A percentile compares a stretch with the other conserved stretches of the same genome.
These are phyloP conservation scores for Papilio machaon DNA, from an alignment of 1,140 invertebrate species.

Conservation along the genomic window DNA sequence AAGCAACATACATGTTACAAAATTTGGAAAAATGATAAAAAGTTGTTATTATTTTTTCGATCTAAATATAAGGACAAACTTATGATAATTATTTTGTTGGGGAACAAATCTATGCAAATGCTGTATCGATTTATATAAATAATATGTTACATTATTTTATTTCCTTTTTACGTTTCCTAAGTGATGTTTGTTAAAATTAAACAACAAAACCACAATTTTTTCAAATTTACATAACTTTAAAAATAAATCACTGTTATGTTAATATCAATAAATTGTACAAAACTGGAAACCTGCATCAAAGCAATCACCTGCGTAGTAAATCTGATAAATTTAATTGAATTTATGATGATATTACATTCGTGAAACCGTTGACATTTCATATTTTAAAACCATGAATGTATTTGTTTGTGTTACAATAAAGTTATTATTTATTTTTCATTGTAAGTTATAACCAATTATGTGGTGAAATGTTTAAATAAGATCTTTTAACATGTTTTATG, in stretches of 20 bases:
- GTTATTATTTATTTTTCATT: constrained; percentile 5
- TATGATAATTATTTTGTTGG: too few relatives aligned
- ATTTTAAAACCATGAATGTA: constrained; percentile 15
- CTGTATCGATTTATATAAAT: too few relatives aligned
- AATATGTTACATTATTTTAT: too few relatives aligned
- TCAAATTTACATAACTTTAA: neutral
- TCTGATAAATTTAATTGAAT: constrained; percentile 34
- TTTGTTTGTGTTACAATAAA: constrained; percentile 8
- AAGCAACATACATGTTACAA: neutral
- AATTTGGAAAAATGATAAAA: neutral
- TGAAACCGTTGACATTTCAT: constrained; percentile 10
- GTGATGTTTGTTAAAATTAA: too few relatives aligned
- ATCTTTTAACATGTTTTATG: too few relatives aligned
- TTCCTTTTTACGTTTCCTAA: too few relatives aligned
- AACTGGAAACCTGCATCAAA: neutral
- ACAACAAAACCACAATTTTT: too few relatives aligned
- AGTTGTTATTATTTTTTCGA: too few relatives aligned
- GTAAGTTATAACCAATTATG: constrained; percentile 9
- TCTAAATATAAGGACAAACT: too few relatives aligned
- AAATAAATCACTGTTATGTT: neutral
- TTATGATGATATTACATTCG: constrained; percentile 8
- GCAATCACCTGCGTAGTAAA: neutral
- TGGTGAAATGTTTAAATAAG: neutral
- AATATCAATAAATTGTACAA: constrained; percentile 2
- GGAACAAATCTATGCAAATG: too few relatives aligned